Evolutionary conservation across 2,113 vertebrate species (phyloP).

Genomic region (Perognathus longimembris): DNA sequence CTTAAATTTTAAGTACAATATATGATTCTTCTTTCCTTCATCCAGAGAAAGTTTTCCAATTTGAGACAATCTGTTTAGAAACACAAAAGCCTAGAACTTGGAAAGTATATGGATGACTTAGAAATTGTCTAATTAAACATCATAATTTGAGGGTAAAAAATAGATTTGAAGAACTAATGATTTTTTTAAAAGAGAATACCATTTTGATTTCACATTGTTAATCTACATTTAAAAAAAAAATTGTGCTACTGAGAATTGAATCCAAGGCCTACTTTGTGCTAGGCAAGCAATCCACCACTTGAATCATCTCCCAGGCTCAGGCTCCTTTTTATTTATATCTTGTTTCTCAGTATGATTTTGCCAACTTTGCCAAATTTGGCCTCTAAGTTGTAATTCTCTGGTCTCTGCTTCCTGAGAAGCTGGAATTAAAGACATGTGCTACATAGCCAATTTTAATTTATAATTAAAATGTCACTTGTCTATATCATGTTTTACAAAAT

Average conservation of each 20-base stretch:
- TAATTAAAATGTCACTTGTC: neutral
- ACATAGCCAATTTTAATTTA: too few species aligned
- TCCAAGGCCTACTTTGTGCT: too few species aligned
- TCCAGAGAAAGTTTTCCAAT: neutral
- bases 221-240: conserved; percentile 22
- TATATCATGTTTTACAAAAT: neutral
- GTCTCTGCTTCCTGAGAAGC: too few species aligned
- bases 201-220: neutral
- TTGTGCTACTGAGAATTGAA: too few species aligned
- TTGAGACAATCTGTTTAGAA: neutral
- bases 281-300: too few species aligned
- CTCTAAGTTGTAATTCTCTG: too few species aligned
- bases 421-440: too few species aligned
- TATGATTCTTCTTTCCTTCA: neutral
- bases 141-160: conserved; percentile 21
- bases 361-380: too few species aligned
- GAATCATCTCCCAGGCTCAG: too few species aligned
- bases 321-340: too few species aligned
- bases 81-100: neutral
- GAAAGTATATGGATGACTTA: conserved; percentile 16
- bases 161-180: neutral
- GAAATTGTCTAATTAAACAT: neutral
- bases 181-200: neutral
- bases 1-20: neutral
- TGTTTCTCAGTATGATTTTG: too few species aligned